phyloP scores from a whole-genome alignment of 1,140 invertebrate genomes.

The Cataglyphis hispanica region DNA sequence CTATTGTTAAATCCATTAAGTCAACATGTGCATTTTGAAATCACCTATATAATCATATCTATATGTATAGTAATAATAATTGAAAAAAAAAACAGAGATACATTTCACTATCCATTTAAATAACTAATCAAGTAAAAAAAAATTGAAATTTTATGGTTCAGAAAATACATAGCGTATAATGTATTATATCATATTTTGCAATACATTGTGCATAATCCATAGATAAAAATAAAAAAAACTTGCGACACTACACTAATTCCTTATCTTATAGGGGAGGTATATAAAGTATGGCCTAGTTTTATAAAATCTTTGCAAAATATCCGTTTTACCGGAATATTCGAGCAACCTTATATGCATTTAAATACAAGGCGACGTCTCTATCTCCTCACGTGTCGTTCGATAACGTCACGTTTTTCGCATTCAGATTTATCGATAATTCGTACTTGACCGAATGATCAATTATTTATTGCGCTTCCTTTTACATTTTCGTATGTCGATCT shows the following conservation, averaged over 20 bases:
- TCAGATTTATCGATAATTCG: not conserved
- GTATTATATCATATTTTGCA: not conserved
- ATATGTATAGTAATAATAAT: not conserved
- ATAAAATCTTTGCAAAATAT: constrained; percentile 17
- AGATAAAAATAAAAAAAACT: constrained; percentile 2
- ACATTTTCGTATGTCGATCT: not conserved
- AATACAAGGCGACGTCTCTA: not conserved
- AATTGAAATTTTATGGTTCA: not conserved
- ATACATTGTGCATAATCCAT: not conserved
- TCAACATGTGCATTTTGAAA: too few species aligned
- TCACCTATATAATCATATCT: not conserved
- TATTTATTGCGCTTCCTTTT: constrained; percentile 11
- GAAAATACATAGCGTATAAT: not conserved
- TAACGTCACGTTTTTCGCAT: not conserved
- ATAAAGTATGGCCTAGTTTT: constrained; percentile 34
- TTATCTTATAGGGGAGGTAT: not conserved
- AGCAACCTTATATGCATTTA: not conserved
- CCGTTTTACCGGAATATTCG: not conserved
- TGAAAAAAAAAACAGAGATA: not conserved
- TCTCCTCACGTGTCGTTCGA: not conserved
- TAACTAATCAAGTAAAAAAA: not conserved
- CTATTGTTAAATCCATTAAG: not conserved
- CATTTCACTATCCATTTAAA: not conserved
- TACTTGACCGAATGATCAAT: not conserved
- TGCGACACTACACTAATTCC: not conserved